Conservation (phyloP, 2,113 vertebrate genomes). For the Eonycteris spelaea region DNA sequence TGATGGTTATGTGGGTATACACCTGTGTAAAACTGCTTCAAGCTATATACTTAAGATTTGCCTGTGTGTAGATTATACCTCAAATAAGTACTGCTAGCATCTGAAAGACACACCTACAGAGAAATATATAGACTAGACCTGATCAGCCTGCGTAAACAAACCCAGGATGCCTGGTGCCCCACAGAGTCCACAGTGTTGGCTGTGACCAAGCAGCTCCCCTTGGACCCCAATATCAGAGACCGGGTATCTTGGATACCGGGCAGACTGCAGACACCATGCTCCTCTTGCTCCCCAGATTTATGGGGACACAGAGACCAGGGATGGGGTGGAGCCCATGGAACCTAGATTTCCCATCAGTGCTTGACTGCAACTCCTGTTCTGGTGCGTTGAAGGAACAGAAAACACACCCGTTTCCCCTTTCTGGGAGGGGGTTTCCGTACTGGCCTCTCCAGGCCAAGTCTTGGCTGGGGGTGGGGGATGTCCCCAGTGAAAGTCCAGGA, state of each 20-base stretch:
- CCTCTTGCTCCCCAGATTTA: not conserved
- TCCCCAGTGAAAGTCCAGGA: slow-evolving; percentile 30
- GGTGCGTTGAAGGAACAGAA: slow-evolving; percentile 54
- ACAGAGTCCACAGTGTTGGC: not conserved
- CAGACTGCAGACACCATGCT: too few relatives aligned
- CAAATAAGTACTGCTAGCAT: not conserved
- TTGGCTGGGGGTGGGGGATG: not conserved
- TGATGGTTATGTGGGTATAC: not conserved
- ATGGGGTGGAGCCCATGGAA: not conserved
- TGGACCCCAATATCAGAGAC: not conserved
- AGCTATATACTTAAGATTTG: not conserved
- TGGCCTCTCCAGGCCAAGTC: not conserved
- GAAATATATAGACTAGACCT: not conserved
- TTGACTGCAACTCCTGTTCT: not conserved
- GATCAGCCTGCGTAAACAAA: not conserved
- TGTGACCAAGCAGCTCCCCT: not conserved
- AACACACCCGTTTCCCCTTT: slow-evolving; percentile 51
- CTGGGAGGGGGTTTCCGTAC: slow-evolving; percentile 46
- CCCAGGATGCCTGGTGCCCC: too few relatives aligned
- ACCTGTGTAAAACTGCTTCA: not conserved
- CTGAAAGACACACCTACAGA: not conserved
- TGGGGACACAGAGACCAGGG: not conserved
- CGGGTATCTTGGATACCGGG: too few relatives aligned
- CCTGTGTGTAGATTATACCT: not conserved
- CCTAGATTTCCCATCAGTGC: not conserved